These are phyloP conservation scores for Rhingia campestris DNA, from an alignment of 2,888 invertebrate species.

Conservation along the genomic window DNA sequence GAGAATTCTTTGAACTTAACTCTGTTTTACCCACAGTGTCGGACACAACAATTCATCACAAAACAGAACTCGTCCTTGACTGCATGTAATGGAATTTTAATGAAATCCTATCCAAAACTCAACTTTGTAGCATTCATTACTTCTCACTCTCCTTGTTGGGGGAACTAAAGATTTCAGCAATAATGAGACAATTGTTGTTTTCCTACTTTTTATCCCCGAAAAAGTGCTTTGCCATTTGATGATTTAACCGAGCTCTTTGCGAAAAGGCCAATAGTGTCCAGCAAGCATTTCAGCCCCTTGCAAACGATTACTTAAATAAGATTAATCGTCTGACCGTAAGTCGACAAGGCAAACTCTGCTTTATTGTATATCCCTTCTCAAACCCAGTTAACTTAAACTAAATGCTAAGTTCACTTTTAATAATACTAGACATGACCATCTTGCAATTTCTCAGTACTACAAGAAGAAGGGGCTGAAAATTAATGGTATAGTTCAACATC, in stretches of 20 bases:
- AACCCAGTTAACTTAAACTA: slow-evolving; percentile 1
- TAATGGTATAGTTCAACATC: background rate
- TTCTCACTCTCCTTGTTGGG: too few relatives aligned
- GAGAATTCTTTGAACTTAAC: background rate
- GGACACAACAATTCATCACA: slow-evolving; percentile 30
- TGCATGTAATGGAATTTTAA: slow-evolving; percentile 36
- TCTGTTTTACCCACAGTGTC: background rate
- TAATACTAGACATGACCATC: background rate
- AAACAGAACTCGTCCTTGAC: slow-evolving; percentile 13
- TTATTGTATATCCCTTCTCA: background rate
- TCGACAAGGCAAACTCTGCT: background rate
- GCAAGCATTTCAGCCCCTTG: background rate
- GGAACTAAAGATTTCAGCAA: too few relatives aligned
- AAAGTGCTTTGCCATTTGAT: background rate
- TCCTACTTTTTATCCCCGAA: background rate
- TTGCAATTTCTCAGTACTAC: too few relatives aligned
- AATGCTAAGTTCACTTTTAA: slow-evolving; percentile 21
- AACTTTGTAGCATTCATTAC: too few relatives aligned
- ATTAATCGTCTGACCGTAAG: slow-evolving; percentile 8
- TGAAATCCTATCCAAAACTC: slow-evolving; percentile 2
- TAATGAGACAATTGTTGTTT: background rate
- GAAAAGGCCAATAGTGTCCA: too few relatives aligned
- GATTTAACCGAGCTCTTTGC: too few relatives aligned
- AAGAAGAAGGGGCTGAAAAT: background rate
- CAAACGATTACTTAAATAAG: slow-evolving; percentile 38